Evolutionary conservation across 2,888 invertebrate species (phyloP).

Genomic region (Stratiomys singularior): DNA sequence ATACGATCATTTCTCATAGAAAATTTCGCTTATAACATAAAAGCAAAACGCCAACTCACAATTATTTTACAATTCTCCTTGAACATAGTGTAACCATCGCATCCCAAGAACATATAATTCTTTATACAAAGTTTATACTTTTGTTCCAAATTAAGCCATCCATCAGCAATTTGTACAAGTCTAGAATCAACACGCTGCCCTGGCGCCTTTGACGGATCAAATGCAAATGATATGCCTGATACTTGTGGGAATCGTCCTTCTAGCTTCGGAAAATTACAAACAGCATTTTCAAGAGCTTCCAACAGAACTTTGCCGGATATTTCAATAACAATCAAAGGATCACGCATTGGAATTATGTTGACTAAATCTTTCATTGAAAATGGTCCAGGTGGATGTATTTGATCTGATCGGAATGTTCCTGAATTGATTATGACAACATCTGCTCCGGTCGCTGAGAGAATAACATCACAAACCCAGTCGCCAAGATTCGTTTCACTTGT

Average conservation of each 20-base stretch:
- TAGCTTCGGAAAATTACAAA: slow-evolving; percentile 84
- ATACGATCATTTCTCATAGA: too few relatives aligned
- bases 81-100: slow-evolving; percentile 87
- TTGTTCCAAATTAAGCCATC: slow-evolving; percentile 78
- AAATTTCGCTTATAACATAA: not conserved
- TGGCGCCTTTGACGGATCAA: slow-evolving; percentile 76
- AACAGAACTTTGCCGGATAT: slow-evolving; percentile 76
- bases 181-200: slow-evolving; percentile 77
- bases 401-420: slow-evolving; percentile 67
- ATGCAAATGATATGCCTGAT: slow-evolving; percentile 80
- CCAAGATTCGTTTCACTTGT: slow-evolving; percentile 90
- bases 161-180: slow-evolving; percentile 85
- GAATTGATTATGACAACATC: slow-evolving; percentile 89
- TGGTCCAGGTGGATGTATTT: slow-evolving; percentile 79
- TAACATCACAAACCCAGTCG: slow-evolving; percentile 84
- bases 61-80: slow-evolving; percentile 74
- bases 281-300: slow-evolving; percentile 83
- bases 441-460: slow-evolving; percentile 85
- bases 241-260: slow-evolving; percentile 90
- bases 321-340: slow-evolving; percentile 81
- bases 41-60: slow-evolving; percentile 68
- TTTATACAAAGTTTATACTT: slow-evolving; percentile 83
- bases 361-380: slow-evolving; percentile 87
- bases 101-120: slow-evolving; percentile 81
- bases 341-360: slow-evolving; percentile 86